Evolutionary conservation across 2,797 vertebrate species (phyloP).

Genomic region (Cryptoprocta ferox): DNA sequence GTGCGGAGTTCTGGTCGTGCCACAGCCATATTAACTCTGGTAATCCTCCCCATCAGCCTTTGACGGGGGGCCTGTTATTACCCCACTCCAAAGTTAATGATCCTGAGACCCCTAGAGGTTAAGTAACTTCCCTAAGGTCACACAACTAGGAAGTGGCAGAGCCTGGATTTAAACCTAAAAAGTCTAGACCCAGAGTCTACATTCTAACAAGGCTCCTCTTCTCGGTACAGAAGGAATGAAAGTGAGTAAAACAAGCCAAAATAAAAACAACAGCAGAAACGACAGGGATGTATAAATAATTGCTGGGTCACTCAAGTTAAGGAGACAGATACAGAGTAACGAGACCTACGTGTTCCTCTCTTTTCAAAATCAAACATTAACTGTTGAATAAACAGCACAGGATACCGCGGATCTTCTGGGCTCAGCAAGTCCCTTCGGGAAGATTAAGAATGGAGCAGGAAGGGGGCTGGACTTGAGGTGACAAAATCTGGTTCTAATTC

Average conservation of each 20-base stretch:
- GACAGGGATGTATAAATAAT: neutral
- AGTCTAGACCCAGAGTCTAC: neutral
- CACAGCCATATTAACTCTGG: neutral
- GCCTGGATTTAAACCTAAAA: slow-evolving; percentile 9
- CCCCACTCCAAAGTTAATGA: neutral
- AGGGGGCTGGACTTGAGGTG: neutral
- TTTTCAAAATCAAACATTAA: neutral
- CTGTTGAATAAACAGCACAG: neutral
- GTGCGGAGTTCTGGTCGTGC: too few relatives aligned
- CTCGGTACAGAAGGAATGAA: neutral
- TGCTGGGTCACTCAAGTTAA: neutral
- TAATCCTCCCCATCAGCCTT: neutral
- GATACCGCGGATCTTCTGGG: neutral
- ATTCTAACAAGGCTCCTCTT: neutral
- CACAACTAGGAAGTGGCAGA: neutral
- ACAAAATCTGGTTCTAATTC: neutral
- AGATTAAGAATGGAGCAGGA: neutral
- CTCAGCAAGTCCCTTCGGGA: neutral
- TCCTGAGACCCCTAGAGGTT: neutral
- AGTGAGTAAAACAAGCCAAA: neutral
- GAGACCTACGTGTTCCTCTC: neutral
- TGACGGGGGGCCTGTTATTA: neutral
- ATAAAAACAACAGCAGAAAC: neutral
- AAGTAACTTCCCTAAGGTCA: neutral
- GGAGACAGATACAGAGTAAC: neutral